Percentiles rank a stretch among this genome's conserved stretches.
phyloP scores from a whole-genome alignment of 2,113 vertebrate genomes.

The Choloepus hoffmanni region DNA sequence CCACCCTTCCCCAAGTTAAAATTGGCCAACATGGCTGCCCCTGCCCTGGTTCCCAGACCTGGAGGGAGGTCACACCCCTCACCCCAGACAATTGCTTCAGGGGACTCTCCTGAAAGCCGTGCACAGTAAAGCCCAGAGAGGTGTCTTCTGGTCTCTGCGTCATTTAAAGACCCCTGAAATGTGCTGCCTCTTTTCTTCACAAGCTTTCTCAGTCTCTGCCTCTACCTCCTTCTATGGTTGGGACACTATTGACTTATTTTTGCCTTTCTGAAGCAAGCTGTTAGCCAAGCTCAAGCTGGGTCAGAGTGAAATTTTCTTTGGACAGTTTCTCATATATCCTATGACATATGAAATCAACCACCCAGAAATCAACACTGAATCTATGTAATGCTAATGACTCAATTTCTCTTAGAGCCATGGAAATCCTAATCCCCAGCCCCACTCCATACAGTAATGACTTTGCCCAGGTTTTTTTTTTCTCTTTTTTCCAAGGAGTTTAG shows the following conservation, averaged over 20 bases:
- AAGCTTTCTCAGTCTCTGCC: not conserved
- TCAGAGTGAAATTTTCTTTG: not conserved
- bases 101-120: not conserved
- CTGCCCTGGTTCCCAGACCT: not conserved
- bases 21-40: not conserved
- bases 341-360: not conserved
- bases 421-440: not conserved
- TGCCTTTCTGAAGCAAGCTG: not conserved
- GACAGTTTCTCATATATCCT: conserved; percentile 24
- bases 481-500: not conserved
- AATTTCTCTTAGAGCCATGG: not conserved
- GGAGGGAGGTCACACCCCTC: not conserved
- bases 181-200: not conserved
- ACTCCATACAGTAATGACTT: not conserved
- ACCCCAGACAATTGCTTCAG: not conserved
- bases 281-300: not conserved
- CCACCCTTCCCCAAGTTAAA: not conserved
- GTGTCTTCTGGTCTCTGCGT: not conserved
- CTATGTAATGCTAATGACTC: not conserved
- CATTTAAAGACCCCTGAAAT: not conserved
- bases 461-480: not conserved
- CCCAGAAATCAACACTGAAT: not conserved
- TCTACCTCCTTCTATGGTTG: not conserved
- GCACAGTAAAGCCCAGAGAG: not conserved
- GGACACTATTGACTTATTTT: not conserved